Percentiles rank a stretch among this genome's conserved stretches.
Evolutionary conservation across 1,140 invertebrate species (phyloP).

Genomic region (Mactra quadrangularis): DNA sequence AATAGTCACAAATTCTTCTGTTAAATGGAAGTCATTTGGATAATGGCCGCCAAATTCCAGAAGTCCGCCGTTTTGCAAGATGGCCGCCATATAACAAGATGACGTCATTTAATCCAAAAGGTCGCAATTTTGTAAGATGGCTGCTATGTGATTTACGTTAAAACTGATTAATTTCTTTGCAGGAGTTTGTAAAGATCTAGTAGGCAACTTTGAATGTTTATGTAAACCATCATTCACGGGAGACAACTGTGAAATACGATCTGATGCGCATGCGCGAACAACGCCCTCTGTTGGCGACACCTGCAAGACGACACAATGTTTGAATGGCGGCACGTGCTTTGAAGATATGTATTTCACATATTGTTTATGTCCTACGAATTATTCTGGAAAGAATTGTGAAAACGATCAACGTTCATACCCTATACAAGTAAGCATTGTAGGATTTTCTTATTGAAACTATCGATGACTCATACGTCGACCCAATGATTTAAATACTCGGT

Average conservation of each 20-base stretch:
- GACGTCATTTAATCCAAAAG: too few relatives aligned
- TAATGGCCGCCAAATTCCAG: too few relatives aligned
- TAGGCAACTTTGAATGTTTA: constrained; percentile 28
- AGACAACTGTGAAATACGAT: constrained; percentile 20
- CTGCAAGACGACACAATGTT: constrained; percentile 14
- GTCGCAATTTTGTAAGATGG: too few relatives aligned
- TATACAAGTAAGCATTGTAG: not conserved
- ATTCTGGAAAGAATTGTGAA: constrained; percentile 30
- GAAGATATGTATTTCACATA: constrained; percentile 15
- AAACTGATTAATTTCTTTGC: not conserved
- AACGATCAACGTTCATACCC: not conserved
- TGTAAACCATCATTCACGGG: constrained; percentile 32
- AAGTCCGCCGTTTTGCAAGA: too few relatives aligned
- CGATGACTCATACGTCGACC: too few relatives aligned
- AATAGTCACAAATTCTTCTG: too few relatives aligned
- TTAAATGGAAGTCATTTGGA: too few relatives aligned
- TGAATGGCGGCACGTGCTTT: constrained; percentile 31
- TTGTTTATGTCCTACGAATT: constrained; percentile 32
- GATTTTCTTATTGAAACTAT: too few relatives aligned
- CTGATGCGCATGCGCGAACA: not conserved
- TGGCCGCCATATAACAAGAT: too few relatives aligned
- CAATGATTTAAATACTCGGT: too few relatives aligned
- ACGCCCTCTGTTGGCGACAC: constrained; percentile 5
- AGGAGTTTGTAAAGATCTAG: constrained; percentile 46
- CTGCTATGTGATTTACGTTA: too few relatives aligned